These are phyloP conservation scores for Gopherus evgoodei DNA, from an alignment of 2,113 vertebrate genomes.

Conservation along the genomic window DNA sequence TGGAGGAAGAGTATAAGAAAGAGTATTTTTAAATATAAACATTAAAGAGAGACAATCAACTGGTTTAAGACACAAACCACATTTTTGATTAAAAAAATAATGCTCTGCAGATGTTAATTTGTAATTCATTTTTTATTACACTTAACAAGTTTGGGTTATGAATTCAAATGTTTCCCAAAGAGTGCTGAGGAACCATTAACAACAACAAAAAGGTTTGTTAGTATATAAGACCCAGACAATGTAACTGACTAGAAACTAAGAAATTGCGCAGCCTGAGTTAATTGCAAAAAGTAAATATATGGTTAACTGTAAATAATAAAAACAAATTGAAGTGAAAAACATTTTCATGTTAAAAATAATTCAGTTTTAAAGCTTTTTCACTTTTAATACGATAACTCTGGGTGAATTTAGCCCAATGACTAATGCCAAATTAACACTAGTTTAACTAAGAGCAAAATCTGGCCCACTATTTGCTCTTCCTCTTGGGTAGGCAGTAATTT, in stretches of 20 bases:
- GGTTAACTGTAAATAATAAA: not conserved
- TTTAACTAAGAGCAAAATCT: not conserved
- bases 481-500: not conserved
- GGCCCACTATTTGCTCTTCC: not conserved
- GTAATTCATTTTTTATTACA: not conserved
- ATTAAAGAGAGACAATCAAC: not conserved
- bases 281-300: not conserved
- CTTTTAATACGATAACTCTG: not conserved
- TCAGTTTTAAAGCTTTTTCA: not conserved
- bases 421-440: not conserved
- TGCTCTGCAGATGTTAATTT: not conserved
- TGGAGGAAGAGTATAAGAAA: not conserved
- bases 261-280: not conserved
- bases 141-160: not conserved
- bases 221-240: not conserved
- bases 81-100: not conserved
- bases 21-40: not conserved
- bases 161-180: not conserved
- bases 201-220: not conserved
- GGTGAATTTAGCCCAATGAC: not conserved
- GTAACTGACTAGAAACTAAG: not conserved
- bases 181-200: not conserved
- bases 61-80: not conserved
- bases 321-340: not conserved
- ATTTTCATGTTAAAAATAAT: not conserved